phyloP scores from a whole-genome alignment of 1,140 invertebrate genomes.

The Ditylenchus dipsaci region DNA sequence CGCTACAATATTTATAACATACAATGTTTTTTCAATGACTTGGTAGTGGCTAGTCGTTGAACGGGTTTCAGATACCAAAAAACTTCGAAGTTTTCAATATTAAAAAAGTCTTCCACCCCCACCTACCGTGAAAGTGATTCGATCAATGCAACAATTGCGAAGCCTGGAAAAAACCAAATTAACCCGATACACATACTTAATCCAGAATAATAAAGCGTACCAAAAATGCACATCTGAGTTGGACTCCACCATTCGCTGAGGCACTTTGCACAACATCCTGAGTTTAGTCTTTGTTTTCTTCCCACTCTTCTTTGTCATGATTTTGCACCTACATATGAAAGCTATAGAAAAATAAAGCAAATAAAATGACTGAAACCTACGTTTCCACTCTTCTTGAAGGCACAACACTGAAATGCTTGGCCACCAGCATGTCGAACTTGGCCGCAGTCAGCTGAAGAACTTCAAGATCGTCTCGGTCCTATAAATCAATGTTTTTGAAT shows the following conservation, averaged over 20 bases:
- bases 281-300: not conserved
- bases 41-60: too few relatives aligned
- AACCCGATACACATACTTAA: too few relatives aligned
- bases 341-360: not conserved
- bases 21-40: too few relatives aligned
- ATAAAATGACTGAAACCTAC: conserved; percentile 7
- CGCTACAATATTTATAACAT: too few relatives aligned
- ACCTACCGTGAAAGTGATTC: conserved; percentile 17
- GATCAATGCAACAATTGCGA: conserved; percentile 20
- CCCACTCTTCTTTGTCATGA: not conserved
- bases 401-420: conserved; percentile 10
- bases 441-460: conserved; percentile 7
- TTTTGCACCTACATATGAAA: conserved; percentile 1
- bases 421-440: conserved; percentile 20
- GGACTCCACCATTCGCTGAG: conserved; percentile 5
- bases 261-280: not conserved
- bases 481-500: conserved; percentile 6
- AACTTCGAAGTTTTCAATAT: not conserved
- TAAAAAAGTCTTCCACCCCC: not conserved
- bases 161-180: not conserved
- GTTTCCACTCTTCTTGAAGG: conserved; percentile 6
- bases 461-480: conserved; percentile 10
- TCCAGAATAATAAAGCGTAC: too few relatives aligned
- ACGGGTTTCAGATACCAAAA: too few relatives aligned
- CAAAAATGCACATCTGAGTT: conserved; percentile 17